Conservation (phyloP, 2,113 vertebrate species). For the Oriolus oriolus region DNA sequence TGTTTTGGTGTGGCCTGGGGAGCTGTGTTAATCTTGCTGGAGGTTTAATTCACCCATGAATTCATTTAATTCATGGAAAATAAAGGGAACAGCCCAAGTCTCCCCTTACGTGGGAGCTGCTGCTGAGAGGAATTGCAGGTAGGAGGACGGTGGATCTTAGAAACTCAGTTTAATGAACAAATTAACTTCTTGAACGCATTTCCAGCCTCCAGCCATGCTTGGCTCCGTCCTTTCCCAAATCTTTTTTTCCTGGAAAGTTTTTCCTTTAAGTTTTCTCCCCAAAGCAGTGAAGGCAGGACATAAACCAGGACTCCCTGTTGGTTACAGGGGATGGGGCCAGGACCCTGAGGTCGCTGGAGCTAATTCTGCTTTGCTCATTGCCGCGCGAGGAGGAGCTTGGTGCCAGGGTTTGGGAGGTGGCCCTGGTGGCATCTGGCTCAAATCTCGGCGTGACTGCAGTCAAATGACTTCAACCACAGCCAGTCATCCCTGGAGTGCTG, state of each 20-base stretch:
- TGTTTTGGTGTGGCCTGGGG: background rate
- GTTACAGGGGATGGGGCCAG: background rate
- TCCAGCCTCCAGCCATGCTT: too few relatives aligned
- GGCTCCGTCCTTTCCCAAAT: background rate
- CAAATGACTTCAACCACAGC: background rate
- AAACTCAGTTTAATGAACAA: background rate
- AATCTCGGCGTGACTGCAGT: background rate
- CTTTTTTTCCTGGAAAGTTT: background rate
- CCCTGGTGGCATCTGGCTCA: background rate
- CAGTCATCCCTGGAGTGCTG: background rate
- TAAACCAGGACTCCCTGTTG: background rate
- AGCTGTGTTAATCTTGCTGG: fast-evolving
- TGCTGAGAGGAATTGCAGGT: background rate
- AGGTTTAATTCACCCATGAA: background rate
- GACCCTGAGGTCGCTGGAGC: background rate
- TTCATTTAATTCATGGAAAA: too few relatives aligned
- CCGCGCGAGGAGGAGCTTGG: background rate
- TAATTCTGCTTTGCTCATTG: too few relatives aligned
- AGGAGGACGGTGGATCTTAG: background rate
- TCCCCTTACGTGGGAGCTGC: background rate
- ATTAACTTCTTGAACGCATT: background rate
- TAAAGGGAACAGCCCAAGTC: background rate
- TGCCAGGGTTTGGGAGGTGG: background rate
- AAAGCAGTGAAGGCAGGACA: background rate
- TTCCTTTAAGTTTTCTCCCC: background rate